These are phyloP conservation scores for Euphonia xanthogaster DNA, from an alignment of 2,797 vertebrate genomes.

Conservation along the genomic window DNA sequence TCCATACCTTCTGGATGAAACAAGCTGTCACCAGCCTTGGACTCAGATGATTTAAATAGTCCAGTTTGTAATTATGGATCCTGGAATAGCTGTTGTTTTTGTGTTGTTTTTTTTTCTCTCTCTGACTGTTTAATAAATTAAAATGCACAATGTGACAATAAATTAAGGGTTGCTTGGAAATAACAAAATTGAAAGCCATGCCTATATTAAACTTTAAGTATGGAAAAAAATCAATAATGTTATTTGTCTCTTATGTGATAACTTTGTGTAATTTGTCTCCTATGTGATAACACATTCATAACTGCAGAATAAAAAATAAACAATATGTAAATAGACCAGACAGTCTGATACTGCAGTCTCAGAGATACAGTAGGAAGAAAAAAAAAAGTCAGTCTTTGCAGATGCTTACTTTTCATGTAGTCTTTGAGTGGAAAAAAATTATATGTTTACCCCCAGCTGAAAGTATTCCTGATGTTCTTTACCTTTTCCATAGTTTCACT, in stretches of 20 bases:
- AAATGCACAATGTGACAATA: not conserved
- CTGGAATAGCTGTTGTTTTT: not conserved
- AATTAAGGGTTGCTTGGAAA: not conserved
- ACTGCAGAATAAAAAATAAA: not conserved
- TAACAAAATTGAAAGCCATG: not conserved
- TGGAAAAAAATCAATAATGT: not conserved
- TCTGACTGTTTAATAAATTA: not conserved
- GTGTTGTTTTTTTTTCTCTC: not conserved
- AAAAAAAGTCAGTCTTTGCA: not conserved
- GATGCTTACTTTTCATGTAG: not conserved
- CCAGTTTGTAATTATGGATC: not conserved
- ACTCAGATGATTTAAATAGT: not conserved
- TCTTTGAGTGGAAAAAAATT: not conserved
- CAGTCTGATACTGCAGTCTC: not conserved
- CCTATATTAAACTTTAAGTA: not conserved
- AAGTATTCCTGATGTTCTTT: not conserved
- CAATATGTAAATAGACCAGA: not conserved
- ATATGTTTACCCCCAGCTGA: not conserved
- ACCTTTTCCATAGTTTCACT: not conserved
- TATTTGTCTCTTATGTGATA: not conserved
- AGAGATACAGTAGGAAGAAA: not conserved
- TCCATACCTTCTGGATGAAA: not conserved
- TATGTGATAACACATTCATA: not conserved
- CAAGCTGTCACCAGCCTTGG: not conserved
- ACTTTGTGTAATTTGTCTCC: not conserved